Evolutionary conservation across 2,797 vertebrate genomes (phyloP).

Genomic region (Petrocephalus schoutedeni): DNA sequence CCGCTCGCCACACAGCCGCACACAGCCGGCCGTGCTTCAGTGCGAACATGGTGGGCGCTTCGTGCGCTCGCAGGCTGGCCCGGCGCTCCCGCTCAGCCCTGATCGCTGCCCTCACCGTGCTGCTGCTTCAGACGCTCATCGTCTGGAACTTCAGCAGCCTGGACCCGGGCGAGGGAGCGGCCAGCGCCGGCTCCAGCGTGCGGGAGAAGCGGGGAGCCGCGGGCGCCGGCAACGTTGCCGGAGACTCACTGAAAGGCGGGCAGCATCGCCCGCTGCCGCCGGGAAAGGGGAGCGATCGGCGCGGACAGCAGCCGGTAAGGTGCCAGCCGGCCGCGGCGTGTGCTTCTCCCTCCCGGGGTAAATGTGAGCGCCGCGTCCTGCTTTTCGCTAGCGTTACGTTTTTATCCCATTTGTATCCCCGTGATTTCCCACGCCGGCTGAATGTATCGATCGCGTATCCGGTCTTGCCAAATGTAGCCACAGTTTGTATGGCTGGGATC

Average conservation of each 20-base stretch:
- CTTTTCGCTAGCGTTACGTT: not conserved
- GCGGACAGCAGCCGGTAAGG: slow-evolving; percentile 68
- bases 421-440: slow-evolving; percentile 7
- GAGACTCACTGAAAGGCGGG: slow-evolving; percentile 54
- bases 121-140: slow-evolving; percentile 84
- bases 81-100: slow-evolving; percentile 82
- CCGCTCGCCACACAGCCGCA: slow-evolving; percentile 62
- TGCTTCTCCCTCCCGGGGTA: not conserved
- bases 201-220: slow-evolving; percentile 67
- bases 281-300: slow-evolving; percentile 61
- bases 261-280: slow-evolving; percentile 57
- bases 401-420: not conserved
- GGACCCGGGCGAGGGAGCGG: slow-evolving; percentile 75
- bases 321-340: slow-evolving; percentile 17
- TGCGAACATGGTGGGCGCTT: slow-evolving; percentile 64
- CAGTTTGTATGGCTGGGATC: not conserved
- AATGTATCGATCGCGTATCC: slow-evolving; percentile 9
- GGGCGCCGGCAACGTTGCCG: slow-evolving; percentile 55
- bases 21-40: slow-evolving; percentile 43
- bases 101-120: slow-evolving; percentile 78
- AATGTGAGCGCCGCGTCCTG: not conserved
- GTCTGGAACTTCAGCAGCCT: slow-evolving; percentile 93
- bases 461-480: not conserved
- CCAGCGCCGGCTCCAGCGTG: slow-evolving; percentile 59
- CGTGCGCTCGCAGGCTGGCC: slow-evolving; percentile 79